Evolutionary conservation across 2,113 vertebrate genomes (phyloP), one percentile per base, ranked within the genome.

Genomic region (Smithornis capensis): DNA sequence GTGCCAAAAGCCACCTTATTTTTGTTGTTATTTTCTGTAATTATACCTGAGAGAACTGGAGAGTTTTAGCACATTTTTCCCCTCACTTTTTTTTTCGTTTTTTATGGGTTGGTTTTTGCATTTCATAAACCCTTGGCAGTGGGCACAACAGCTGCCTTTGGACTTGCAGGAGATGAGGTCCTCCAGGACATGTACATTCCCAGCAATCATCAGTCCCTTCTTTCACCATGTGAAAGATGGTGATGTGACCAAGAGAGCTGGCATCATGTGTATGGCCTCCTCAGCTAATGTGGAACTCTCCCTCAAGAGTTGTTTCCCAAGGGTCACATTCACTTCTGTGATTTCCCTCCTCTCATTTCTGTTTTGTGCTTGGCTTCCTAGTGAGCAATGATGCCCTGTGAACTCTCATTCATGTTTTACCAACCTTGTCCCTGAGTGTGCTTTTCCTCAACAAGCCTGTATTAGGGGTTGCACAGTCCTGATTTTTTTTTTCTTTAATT

Each of bases 21-120:
- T 95, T 95, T 62, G 37, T 95, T 62, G 29, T 95, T 95, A 65
- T 91, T 94, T 97, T 85, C 59, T 73, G 91, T 94, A 95, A 92
- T 95, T 95, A 96, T 57, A 87, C 86, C 89, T 93, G 49, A 45
- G 90, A 82, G 73, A 37, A 60, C 12, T 92, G 93, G 73, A 80
- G 79, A 79, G 37, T 83, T 95, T 55, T 70, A 92, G 65, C 18
- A 9, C 50, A 24, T 76, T 77, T 63, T 42, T 59, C 47, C 62
- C 49, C 40, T 37, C 31, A 6, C 5, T 3, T 53, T 33, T 31
- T 71, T 73, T 40, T 55, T 40, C 12, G 2, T 38, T 86, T 86
- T 81, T 90, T 49, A 74, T 73, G 80, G 37, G 38, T 78, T 89
- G 40, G 18, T 9, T 87, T 95, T 92, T 74, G 33, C 37, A 14